A percentile compares a stretch with the other conserved stretches of the same genome.
Conservation (phyloP, 1,140 invertebrate species). For the Zaprionus ghesquierei region DNA sequence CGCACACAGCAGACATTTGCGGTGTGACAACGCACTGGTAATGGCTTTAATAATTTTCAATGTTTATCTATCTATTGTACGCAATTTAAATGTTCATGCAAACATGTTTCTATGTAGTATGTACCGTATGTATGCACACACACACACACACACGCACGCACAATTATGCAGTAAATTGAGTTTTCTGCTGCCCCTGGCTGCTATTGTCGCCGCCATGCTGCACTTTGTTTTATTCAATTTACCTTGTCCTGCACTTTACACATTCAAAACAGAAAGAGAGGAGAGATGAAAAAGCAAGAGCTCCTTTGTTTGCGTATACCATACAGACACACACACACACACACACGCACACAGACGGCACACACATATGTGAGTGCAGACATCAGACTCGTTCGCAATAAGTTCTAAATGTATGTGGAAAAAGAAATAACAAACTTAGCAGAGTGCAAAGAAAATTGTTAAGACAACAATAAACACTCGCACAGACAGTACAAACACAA, state of each 20-base stretch:
- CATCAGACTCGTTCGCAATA: constrained; percentile 30
- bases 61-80: constrained; percentile 40
- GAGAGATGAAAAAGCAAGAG: constrained; percentile 47
- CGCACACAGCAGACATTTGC: constrained; percentile 1
- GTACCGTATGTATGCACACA: neutral
- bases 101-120: neutral
- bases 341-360: neutral
- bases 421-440: constrained; percentile 12
- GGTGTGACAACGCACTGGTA: constrained; percentile 18
- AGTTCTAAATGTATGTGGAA: constrained; percentile 22
- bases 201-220: constrained; percentile 30
- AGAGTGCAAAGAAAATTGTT: constrained; percentile 32
- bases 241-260: constrained; percentile 49
- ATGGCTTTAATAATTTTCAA: constrained; percentile 37
- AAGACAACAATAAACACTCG: constrained; percentile 32
- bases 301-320: constrained; percentile 69
- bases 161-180: constrained; percentile 26
- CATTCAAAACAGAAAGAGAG: constrained; percentile 39
- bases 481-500: neutral
- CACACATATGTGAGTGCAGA: neutral
- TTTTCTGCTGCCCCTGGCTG: constrained; percentile 10
- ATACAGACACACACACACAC: constrained; percentile 12
- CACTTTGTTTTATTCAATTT: constrained; percentile 52
- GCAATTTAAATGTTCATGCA: constrained; percentile 1
- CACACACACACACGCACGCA: neutral